Evolutionary conservation across 2,113 vertebrate genomes (phyloP), one percentile per base, ranked within the genome.

Genomic region (Gavialis gangeticus): DNA sequence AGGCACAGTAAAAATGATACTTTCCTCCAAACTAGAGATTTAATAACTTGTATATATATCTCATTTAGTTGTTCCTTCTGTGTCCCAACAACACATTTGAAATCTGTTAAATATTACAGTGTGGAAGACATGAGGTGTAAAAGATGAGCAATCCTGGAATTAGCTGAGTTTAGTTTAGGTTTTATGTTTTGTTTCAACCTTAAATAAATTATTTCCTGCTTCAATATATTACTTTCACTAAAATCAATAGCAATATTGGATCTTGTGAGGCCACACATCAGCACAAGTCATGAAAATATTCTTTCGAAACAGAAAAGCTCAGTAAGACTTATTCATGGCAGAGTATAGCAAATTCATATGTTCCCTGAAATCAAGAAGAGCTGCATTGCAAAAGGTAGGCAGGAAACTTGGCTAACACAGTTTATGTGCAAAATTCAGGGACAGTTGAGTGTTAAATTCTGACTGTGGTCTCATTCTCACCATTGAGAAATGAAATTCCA

Each of bases 241-340:
- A 90, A 92, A 62, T 1, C 15, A 75, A 56, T n/a, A 84, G 3
- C 10, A 83, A 5, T 55, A 10, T 54, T 85, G 58, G 57, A 78
- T 77, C 87, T 81, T 84, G 22, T 75, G 75, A 79, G 56, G n/a
- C n/a, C 34, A 58, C 34, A 76, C 21, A 82, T 4, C 4, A 78
- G 13, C 8, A 91, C 60, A 90, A 90, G 28, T 58, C 5, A 90
- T 13, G 10, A 84, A 82, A 91, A 78, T 79, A 79, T 34, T 89
- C 30, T 75, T 11, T 69, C 25, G 76, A n/a, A 93, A 71, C 2
- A 75, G 69, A 85, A 75, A 63, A 60, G 3, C 0, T 16, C 21
- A 80, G 13, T 15, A 75, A 78, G 12, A 85, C 67, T 80, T 85
- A 60, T 54, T 93, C 9, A 58, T 54, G n/a, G 14, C 3, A 30